These are phyloP conservation scores for Buathra laborator DNA, from an alignment of 2,888 invertebrate genomes.

Conservation along the genomic window DNA sequence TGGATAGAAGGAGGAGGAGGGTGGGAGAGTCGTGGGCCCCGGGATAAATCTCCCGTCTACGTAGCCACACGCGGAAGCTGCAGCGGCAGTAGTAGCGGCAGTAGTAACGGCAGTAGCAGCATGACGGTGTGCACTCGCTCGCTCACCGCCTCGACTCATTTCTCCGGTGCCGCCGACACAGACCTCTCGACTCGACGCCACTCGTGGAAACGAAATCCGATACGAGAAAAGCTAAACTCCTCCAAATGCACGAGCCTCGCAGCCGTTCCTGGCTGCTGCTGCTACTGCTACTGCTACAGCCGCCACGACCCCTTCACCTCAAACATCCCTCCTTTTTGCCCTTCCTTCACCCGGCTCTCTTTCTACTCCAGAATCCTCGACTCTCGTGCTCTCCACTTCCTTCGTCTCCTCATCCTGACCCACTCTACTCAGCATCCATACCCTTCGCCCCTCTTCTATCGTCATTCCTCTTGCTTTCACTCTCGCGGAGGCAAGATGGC, in stretches of 20 bases:
- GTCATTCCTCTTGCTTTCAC: constrained; percentile 40
- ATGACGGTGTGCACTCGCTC: constrained; percentile 59
- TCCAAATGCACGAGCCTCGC: constrained; percentile 80
- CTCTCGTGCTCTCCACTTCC: constrained; percentile 35
- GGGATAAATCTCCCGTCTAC: constrained; percentile 65
- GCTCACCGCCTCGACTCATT: constrained; percentile 80
- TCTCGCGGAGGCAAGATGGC: constrained; percentile 16
- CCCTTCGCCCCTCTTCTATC: constrained; percentile 19
- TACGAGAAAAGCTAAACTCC: constrained; percentile 83
- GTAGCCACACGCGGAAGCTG: constrained; percentile 23
- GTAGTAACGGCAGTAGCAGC: constrained; percentile 14
- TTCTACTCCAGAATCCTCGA: constrained; percentile 66
- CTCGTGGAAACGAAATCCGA: constrained; percentile 83
- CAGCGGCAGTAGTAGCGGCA: constrained; percentile 39
- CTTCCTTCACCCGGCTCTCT: constrained; percentile 68
- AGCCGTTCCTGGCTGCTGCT: constrained; percentile 55
- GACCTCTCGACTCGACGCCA: constrained; percentile 80
- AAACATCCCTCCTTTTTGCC: constrained; percentile 34
- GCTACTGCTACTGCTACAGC: constrained; percentile 52
- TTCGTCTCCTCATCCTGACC: constrained; percentile 42
- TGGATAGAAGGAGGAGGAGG: constrained; percentile 20
- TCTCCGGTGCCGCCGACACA: constrained; percentile 77
- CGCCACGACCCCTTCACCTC: constrained; percentile 54
- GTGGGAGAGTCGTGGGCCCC: constrained; percentile 38
- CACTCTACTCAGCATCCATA: constrained; percentile 31